These are phyloP conservation scores for Puntigrus tetrazona DNA, from an alignment of 2,113 vertebrate genomes.

Conservation along the genomic window DNA sequence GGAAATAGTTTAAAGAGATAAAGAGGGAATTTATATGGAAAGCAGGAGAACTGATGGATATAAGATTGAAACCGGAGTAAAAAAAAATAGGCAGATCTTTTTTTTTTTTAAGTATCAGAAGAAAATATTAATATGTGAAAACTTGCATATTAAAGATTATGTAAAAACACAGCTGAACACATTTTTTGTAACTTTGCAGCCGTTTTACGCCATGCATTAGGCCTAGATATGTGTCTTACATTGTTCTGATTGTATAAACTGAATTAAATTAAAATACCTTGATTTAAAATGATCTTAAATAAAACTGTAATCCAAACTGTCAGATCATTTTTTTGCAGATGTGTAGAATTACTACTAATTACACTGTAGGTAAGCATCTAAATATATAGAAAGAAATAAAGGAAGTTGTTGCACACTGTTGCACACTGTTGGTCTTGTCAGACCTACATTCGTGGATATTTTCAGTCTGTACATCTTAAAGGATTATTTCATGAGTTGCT, in stretches of 20 bases:
- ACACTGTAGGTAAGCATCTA: background rate
- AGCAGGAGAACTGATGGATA: background rate
- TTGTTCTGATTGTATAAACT: no score
- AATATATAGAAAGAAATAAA: background rate
- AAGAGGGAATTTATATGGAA: conserved; percentile 4
- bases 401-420: background rate
- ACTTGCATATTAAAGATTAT: background rate
- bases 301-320: no score
- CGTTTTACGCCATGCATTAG: no score
- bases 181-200: background rate
- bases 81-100: background rate
- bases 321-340: no score
- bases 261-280: no score
- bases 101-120: background rate
- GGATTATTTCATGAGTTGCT: conserved; percentile 1
- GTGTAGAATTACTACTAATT: no score
- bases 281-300: no score
- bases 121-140: background rate
- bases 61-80: conserved; percentile 5
- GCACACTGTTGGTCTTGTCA: no score
- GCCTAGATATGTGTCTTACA: no score
- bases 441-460: background rate
- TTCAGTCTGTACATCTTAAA: background rate
- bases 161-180: background rate
- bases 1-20: conserved; percentile 17